Evolutionary conservation across 2,113 vertebrate species (phyloP).

Genomic region (Spea bombifrons): DNA sequence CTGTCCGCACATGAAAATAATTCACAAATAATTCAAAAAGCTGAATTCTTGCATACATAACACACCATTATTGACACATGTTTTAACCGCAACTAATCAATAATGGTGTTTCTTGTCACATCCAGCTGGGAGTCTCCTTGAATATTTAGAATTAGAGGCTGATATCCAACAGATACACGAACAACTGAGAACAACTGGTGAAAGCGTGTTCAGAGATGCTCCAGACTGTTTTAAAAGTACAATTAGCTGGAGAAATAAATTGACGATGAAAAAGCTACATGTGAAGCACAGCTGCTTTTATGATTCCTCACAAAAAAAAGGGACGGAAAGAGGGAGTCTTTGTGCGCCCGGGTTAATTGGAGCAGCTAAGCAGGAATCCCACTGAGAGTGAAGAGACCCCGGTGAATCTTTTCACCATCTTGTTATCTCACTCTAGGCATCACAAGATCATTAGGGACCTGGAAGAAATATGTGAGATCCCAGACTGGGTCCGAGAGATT

Average conservation of each 20-base stretch:
- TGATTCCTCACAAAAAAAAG: neutral
- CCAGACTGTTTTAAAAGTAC: neutral
- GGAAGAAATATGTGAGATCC: neutral
- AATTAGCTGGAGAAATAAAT: neutral
- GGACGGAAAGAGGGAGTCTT: neutral
- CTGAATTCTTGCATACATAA: too few species aligned
- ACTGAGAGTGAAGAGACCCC: neutral
- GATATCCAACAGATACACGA: too few species aligned
- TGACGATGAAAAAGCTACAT: neutral
- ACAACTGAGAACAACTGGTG: too few species aligned
- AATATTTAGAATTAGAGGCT: too few species aligned
- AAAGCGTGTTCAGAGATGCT: too few species aligned
- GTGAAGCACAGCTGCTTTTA: neutral
- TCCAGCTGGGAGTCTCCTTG: too few species aligned
- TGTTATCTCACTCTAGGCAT: slow-evolving; percentile 1
- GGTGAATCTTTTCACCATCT: slow-evolving; percentile 1
- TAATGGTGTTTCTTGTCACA: too few species aligned
- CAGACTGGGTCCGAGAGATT: neutral
- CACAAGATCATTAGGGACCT: neutral
- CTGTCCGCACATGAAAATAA: too few species aligned
- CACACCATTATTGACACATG: too few species aligned
- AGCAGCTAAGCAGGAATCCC: neutral
- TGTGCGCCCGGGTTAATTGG: slow-evolving; percentile 5
- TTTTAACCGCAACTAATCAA: too few species aligned
- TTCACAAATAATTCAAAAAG: too few species aligned